A percentile compares a stretch with the other conserved stretches of the same genome.
Conservation (phyloP, 1,140 invertebrate species). For the Lepeophtheirus salmonis region DNA sequence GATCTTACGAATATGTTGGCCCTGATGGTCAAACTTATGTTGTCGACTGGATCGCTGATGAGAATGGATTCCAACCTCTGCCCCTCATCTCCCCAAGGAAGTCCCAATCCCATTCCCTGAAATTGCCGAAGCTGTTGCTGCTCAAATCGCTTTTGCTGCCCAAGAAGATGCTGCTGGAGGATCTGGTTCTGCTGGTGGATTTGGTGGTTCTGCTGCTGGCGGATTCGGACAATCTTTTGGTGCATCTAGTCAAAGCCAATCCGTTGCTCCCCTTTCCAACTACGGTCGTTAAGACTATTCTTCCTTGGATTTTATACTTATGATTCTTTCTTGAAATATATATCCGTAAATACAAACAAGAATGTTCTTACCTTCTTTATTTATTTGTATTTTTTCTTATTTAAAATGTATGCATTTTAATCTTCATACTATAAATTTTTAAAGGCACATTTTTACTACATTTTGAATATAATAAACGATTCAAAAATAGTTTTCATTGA, state of each 20-base stretch:
- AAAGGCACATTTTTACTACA: not conserved
- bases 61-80: slow-evolving; percentile 38
- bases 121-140: not conserved
- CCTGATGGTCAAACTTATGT: slow-evolving; percentile 31
- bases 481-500: no score
- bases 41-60: slow-evolving; percentile 41
- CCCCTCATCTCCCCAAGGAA: slow-evolving; percentile 20
- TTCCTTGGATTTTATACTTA: no score
- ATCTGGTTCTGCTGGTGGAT: not conserved
- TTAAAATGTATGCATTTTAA: no score
- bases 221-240: not conserved
- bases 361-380: no score
- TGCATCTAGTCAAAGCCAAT: not conserved
- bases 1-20: slow-evolving; percentile 9
- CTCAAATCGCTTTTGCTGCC: slow-evolving; percentile 5
- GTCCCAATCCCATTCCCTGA: slow-evolving; percentile 1
- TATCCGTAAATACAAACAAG: no score
- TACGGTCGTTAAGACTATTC: no score
- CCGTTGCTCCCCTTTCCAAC: no score
- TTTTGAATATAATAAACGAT: no score
- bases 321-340: no score
- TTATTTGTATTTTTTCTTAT: no score
- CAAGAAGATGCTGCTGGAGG: slow-evolving; percentile 4
- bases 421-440: no score
- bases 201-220: no score